phyloP scores from a whole-genome alignment of 2,797 vertebrate species.

The Tragopan temminckii region DNA sequence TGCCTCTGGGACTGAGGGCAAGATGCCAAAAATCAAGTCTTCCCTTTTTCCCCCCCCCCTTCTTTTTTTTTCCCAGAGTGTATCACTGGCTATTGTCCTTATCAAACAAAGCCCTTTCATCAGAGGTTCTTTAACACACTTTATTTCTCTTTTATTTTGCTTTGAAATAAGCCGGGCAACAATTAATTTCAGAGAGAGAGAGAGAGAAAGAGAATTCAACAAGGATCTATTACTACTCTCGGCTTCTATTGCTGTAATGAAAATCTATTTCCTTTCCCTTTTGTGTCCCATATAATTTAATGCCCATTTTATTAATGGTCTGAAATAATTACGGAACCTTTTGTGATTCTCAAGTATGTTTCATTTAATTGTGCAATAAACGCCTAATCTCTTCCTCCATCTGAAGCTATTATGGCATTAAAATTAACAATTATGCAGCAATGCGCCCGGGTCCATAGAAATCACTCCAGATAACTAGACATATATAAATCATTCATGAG shows the following conservation, averaged over 20 bases:
- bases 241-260: constrained; percentile 99
- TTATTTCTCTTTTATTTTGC: constrained; percentile 99
- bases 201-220: constrained; percentile 96
- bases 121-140: constrained; percentile 88
- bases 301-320: constrained; percentile 99
- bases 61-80: constrained; percentile 86
- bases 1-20: constrained; percentile 68
- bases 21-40: constrained; percentile 81
- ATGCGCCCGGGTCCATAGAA: constrained; percentile 99
- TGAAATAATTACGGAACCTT: constrained; percentile 99
- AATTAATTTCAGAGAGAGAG: constrained; percentile 99
- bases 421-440: constrained; percentile 99
- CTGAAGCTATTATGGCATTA: constrained; percentile 99
- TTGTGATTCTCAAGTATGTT: constrained; percentile 99
- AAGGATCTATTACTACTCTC: constrained; percentile 99
- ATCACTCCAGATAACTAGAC: constrained; percentile 99
- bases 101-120: constrained; percentile 90
- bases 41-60: constrained; percentile 41
- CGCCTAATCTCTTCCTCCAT: constrained; percentile 99
- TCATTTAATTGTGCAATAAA: constrained; percentile 99
- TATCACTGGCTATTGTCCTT: constrained; percentile 88
- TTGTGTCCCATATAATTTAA: constrained; percentile 99
- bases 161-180: constrained; percentile 99
- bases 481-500: constrained; percentile 99
- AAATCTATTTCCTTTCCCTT: constrained; percentile 99